A percentile compares a stretch with the other conserved stretches of the same genome.
Conservation (phyloP, 2,797 vertebrate genomes). For the Neomorphus geoffroyi region DNA sequence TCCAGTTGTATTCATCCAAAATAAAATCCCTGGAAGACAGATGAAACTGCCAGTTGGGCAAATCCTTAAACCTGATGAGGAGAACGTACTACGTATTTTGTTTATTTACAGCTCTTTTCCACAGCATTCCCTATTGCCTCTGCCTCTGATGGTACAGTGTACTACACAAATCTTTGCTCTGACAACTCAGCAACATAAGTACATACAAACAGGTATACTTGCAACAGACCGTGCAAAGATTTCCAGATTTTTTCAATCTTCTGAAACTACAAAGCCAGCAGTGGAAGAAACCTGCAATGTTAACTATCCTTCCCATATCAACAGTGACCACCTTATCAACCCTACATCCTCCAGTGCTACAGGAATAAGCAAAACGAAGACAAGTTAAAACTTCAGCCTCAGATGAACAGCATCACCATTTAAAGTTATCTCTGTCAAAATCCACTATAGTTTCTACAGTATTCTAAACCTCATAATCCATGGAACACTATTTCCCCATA, state of each 20-base stretch:
- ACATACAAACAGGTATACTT: not conserved
- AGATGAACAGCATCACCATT: not conserved
- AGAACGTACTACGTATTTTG: not conserved
- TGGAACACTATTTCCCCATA: fast-evolving
- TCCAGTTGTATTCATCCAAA: not conserved
- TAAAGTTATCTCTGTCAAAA: not conserved
- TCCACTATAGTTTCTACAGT: not conserved
- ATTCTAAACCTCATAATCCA: not conserved
- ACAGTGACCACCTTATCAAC: not conserved
- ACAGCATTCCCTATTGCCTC: not conserved
- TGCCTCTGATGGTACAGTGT: not conserved
- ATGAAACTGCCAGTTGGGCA: not conserved
- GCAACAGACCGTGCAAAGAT: not conserved
- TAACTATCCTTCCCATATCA: fast-evolving
- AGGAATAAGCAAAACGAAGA: not conserved
- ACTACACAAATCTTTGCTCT: not conserved
- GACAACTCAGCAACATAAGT: not conserved
- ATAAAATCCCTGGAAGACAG: not conserved
- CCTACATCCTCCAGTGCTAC: not conserved
- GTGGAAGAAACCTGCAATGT: not conserved
- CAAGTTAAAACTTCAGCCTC: not conserved
- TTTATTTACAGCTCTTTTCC: not conserved
- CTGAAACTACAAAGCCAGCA: not conserved
- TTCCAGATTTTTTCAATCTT: not conserved
- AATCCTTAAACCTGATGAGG: not conserved